Conservation (phyloP, 2,888 invertebrate genomes). For the Petrolisthes cinctipes region DNA sequence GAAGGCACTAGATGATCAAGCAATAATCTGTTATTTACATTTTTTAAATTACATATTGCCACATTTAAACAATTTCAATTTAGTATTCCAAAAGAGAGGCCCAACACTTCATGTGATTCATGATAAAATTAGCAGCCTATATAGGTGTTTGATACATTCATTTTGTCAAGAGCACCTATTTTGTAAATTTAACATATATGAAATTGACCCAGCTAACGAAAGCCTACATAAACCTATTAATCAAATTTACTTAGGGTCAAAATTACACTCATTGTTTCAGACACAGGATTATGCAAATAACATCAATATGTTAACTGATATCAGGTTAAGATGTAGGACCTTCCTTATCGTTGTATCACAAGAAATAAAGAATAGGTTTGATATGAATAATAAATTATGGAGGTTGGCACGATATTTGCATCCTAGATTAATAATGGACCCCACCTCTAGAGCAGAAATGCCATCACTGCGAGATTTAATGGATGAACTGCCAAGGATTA, state of each 20-base stretch:
- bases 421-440: too few species aligned
- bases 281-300: neutral
- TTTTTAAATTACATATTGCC: constrained; percentile 1
- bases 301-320: neutral
- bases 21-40: neutral
- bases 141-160: neutral
- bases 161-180: neutral
- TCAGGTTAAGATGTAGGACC: neutral
- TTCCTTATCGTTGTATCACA: neutral
- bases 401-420: neutral
- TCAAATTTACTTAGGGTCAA: neutral
- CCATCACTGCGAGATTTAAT: neutral
- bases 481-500: neutral
- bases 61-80: too few species aligned
- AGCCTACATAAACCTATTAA: neutral
- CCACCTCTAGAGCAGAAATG: neutral
- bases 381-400: neutral
- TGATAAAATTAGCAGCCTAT: neutral
- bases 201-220: neutral
- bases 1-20: neutral
- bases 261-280: neutral
- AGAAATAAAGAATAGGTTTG: neutral
- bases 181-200: neutral
- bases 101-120: constrained; percentile 4
- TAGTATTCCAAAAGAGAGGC: neutral